phyloP scores from a whole-genome alignment of 2,888 invertebrate genomes.

The Sarcophaga carnaria region DNA sequence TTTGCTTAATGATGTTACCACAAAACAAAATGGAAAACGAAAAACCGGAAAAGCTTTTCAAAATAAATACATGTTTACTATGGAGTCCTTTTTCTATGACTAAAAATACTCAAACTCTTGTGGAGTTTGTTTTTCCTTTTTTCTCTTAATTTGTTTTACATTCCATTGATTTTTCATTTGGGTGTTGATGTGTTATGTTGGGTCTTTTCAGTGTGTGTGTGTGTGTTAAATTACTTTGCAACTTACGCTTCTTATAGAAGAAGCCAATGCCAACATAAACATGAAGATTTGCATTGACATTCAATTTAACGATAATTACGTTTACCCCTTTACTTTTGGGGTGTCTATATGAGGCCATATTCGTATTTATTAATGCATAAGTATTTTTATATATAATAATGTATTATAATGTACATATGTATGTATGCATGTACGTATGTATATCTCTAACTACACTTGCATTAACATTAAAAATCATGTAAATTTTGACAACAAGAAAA shows the following conservation, averaged over 20 bases:
- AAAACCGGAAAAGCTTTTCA: too few relatives aligned
- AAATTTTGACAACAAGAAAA: neutral
- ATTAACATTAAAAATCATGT: conserved; percentile 32
- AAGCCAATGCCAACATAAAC: conserved; percentile 5
- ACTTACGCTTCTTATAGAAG: conserved; percentile 24
- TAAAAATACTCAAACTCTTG: too few relatives aligned
- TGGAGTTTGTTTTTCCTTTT: too few relatives aligned
- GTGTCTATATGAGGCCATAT: conserved; percentile 1
- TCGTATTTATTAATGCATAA: conserved; percentile 32
- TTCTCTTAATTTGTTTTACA: neutral
- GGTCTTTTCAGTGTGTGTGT: neutral
- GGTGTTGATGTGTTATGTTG: neutral
- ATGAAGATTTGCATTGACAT: conserved; percentile 53
- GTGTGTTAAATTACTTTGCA: conserved; percentile 14
- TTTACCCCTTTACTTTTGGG: conserved; percentile 49
- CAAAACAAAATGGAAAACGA: too few relatives aligned
- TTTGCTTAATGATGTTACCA: too few relatives aligned
- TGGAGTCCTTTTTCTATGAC: too few relatives aligned
- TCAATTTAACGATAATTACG: conserved; percentile 68
- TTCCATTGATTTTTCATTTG: neutral
- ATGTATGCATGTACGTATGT: neutral
- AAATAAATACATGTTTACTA: too few relatives aligned
- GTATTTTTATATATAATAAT: conserved; percentile 26
- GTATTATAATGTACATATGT: neutral
- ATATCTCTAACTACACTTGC: neutral